phyloP scores from a whole-genome alignment of 2,888 invertebrate genomes.

The Thecocarcelia acutangulata region DNA sequence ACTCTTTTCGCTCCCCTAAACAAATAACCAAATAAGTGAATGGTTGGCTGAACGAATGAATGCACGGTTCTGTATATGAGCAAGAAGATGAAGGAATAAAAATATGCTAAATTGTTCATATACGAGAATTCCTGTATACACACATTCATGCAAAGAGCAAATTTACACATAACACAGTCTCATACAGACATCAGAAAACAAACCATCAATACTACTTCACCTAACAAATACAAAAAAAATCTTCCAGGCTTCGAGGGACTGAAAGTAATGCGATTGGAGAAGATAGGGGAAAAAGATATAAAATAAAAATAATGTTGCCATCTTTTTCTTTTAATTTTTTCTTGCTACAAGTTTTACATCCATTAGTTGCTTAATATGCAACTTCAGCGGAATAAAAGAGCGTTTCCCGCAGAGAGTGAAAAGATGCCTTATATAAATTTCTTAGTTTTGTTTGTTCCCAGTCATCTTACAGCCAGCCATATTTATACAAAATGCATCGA shows the following conservation, averaged over 20 bases:
- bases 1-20: slow-evolving; percentile 58
- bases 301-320: slow-evolving; percentile 24
- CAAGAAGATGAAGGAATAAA: background rate
- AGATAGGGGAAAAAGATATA: background rate
- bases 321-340: slow-evolving; percentile 1
- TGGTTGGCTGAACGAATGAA: slow-evolving; percentile 29
- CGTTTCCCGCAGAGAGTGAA: slow-evolving; percentile 26
- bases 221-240: background rate
- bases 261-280: background rate
- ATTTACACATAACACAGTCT: background rate
- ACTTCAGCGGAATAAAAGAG: slow-evolving; percentile 45
- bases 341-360: slow-evolving; percentile 48
- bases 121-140: background rate
- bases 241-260: background rate
- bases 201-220: slow-evolving; percentile 5
- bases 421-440: slow-evolving; percentile 26
- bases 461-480: background rate
- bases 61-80: background rate
- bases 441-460: slow-evolving; percentile 9
- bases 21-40: slow-evolving; percentile 50
- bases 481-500: slow-evolving; percentile 1
- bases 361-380: slow-evolving; percentile 59
- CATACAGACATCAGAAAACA: background rate
- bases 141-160: background rate
- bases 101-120: background rate